Evolutionary conservation across 2,888 invertebrate genomes (phyloP), one percentile per base, ranked within the genome.

Genomic region (Teinopalpus imperialis): DNA sequence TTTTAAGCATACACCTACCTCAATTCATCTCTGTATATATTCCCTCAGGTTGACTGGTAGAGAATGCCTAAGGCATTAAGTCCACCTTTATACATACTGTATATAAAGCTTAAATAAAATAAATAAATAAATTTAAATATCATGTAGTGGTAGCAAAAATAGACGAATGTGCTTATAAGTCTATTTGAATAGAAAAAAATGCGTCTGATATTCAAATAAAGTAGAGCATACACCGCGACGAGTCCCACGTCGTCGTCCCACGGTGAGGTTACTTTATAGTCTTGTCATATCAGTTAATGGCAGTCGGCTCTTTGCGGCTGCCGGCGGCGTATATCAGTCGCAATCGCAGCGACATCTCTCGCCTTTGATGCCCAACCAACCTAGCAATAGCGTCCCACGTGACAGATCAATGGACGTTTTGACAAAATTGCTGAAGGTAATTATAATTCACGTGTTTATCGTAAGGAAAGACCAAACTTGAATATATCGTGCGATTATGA

Each of bases 231-330:
- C 39, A 61, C 3, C 51, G 2, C 0, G 1, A 1, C 13, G 2
- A n/a, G n/a, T 41, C 40, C 37, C 57, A 61, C 69, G 70, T 70
- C 75, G 65, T 68, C 66, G 61, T 71, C 78, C 70, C 75, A 73
- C 74, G 63, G 76, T 63, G 74, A 60, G 68, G 74, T 67, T 81
- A 77, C 80, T 88, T 88, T 88, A 88, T 87, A 77, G 85, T 76
- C 80, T 61, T 86, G 86, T 87, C 80, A 73, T 81, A 79, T 74
- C 80, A 69, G 76, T 75, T 81, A 82, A 86, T 83, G 85, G 85
- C 70, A 52, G 62, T 69, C 64, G 69, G 55, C 60, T 63, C 81
- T 85, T 81, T 79, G 63, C 64, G 65, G 62, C 53, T 51, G 60
- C 68, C 66, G 68, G 63, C 74, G 62, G 65, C 67, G 49, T 59